Evolutionary conservation across 1,140 invertebrate genomes (phyloP), one percentile per base, ranked within the genome.

Genomic region (Drosophila pseudoananassae): DNA sequence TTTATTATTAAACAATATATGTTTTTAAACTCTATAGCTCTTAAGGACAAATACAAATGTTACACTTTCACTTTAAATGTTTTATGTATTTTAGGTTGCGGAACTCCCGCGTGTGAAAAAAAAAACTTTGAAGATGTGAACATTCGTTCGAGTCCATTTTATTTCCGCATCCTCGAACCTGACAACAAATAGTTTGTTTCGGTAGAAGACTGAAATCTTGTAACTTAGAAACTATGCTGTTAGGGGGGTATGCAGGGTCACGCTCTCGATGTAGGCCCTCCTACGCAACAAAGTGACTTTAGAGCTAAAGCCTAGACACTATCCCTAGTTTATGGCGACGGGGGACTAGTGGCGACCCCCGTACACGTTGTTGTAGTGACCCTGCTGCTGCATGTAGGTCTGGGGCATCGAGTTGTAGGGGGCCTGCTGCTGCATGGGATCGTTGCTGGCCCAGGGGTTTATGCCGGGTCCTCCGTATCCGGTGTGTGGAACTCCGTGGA

Each of bases 371-470:
- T 76, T 83, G 43, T 70, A 76, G 43, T 71, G 78, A n/a, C 72
- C 77, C 45, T 57, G 56, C 20, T 79, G 83, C n/a, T 27, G 63
- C 53, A 81, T 46, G 40, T 43, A 80, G 38, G 56, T 65, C 10
- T 57, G 77, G 0, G 58, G 55, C 52, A 80, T 61, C 29, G 63
- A 75, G 15, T 58, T 69, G 3, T 45, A 80, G 4, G 50, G 72
- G 9, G 59, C 25, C 10, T 36, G 33, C 33, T 36, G 33, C 38
- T 77, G 81, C 0, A 76, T 50, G 0, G 81, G 60, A 14, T 56
- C 76, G 56, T 64, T 64, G 45, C 77, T 85, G 31, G 47, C 73
- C 81, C 81, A 85, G 14, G 81, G 63, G 65, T 80, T 80, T 0
- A 85, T 57, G 47, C n/a, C n/a, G 9, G n/a, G 14, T 10, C 27